Evolutionary conservation across 2,888 invertebrate species (phyloP), one percentile per base, ranked within the genome.

Genomic region (Philereme transversata): DNA sequence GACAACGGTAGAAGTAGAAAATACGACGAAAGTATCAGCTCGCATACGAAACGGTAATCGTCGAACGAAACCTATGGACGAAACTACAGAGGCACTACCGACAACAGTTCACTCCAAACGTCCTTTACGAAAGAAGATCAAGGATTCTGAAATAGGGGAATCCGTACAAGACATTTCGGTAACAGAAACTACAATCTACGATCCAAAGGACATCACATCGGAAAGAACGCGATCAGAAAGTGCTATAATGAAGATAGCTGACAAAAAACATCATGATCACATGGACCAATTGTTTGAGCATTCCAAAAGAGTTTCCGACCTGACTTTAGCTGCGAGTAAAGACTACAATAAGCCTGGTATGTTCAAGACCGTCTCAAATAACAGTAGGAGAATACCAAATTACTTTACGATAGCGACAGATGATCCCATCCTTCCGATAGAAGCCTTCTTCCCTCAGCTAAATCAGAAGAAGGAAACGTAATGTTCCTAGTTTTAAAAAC

Each of bases 391-490:
- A 71, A 94, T 95, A 74, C 94, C 95, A 4, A 94, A 93, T 73
- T 95, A 95, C 74, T 95, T 96, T 71, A 95, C 95, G 33, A 94
- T 96, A 83, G 94, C 95, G 0, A 96, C 96, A 0, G 96, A 96
- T 68, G 96, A 96, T 78, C 96, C 96, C 0, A 96, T 96, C 55
- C 87, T 97, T 52, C 96, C 97, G 0, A 95, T 97, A 65, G 96
- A 96, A 84, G 96, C 96, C 0, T 96, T 96, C 84, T 96, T 97
- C 78, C 95, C 96, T 11, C 95, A 95, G 77, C 81, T 96, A 51
- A 94, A 95, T 70, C 94, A 94, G 82, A 94, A 93, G 82, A 93
- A 93, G 83, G 90, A 93, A 81, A 80, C 90, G 67, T 91, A 88
- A 86, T 55, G 75, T 84, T 82, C 75, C 81, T 69, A 69, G 36